These are phyloP conservation scores for Drosophila meridiana DNA, from an alignment of 2,888 invertebrate species.

Conservation along the genomic window DNA sequence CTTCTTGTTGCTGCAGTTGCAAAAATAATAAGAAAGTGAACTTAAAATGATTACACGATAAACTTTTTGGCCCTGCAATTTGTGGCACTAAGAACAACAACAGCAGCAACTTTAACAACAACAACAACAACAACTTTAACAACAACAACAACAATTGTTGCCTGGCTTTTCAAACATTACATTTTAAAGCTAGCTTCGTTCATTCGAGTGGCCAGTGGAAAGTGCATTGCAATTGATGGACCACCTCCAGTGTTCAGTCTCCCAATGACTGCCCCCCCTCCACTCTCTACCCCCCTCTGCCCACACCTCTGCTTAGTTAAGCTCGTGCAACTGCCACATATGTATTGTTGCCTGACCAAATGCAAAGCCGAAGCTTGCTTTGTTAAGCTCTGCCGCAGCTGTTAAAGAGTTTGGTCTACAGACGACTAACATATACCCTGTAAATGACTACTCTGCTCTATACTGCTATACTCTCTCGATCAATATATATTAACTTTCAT, in stretches of 20 bases:
- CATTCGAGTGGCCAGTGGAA: constrained; percentile 40
- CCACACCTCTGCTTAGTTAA: background rate
- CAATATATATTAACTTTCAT: background rate
- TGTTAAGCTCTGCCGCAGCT: background rate
- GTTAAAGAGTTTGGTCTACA: too few relatives aligned
- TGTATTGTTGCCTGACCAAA: background rate
- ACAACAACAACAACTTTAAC: background rate
- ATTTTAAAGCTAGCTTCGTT: constrained; percentile 42
- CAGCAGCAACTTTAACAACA: constrained; percentile 19
- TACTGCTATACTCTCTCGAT: background rate
- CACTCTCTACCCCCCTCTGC: background rate
- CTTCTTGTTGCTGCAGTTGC: constrained; percentile 42
- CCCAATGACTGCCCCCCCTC: background rate
- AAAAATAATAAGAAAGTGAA: constrained; percentile 77
- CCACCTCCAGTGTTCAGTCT: background rate
- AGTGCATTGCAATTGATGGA: constrained; percentile 48
- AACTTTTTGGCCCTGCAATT: constrained; percentile 74
- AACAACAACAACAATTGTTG: constrained; percentile 18
- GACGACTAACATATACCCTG: constrained; percentile 5
- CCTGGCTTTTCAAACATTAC: constrained; percentile 34
- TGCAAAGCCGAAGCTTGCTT: background rate
- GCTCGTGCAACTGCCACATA: background rate
- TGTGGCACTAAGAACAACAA: constrained; percentile 52
- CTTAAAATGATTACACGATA: constrained; percentile 78
- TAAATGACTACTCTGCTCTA: too few relatives aligned